These are phyloP conservation scores for Chirona hameri DNA, from an alignment of 2,888 invertebrate genomes.

Conservation along the genomic window DNA sequence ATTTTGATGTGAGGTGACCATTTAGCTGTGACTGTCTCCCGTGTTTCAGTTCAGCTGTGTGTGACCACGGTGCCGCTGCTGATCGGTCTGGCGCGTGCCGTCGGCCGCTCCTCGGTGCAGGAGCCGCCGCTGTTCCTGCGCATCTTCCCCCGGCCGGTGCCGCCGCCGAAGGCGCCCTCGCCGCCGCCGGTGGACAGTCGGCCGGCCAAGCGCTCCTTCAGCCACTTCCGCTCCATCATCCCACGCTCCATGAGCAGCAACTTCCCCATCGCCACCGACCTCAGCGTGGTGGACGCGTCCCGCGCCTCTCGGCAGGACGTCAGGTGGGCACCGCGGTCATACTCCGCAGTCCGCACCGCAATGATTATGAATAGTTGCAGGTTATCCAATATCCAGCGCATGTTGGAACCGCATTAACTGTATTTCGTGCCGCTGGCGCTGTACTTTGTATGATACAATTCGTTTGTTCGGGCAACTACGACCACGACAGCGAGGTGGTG, in stretches of 20 bases:
- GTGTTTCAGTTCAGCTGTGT: too few species aligned
- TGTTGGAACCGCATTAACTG: too few species aligned
- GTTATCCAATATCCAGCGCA: too few species aligned
- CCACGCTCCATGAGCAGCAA: conserved; percentile 75
- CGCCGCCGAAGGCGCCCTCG: neutral
- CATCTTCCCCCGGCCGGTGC: conserved; percentile 47
- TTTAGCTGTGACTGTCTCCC: too few species aligned
- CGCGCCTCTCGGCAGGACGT: neutral
- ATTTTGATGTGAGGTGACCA: too few species aligned
- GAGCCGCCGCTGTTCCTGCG: conserved; percentile 68
- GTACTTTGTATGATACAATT: too few species aligned
- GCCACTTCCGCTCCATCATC: conserved; percentile 69
- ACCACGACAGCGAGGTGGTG: too few species aligned
- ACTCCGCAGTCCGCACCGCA: neutral
- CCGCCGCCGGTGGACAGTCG: neutral
- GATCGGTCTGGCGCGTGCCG: conserved; percentile 81
- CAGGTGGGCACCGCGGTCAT: neutral
- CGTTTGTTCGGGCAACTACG: too few species aligned
- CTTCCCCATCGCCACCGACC: conserved; percentile 39
- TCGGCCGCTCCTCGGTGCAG: conserved; percentile 77
- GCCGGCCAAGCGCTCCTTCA: conserved; percentile 36
- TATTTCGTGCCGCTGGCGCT: too few species aligned
- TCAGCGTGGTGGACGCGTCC: conserved; percentile 5
- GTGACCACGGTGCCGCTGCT: conserved; percentile 73
- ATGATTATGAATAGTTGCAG: too few species aligned